Percentiles rank a stretch among this genome's conserved stretches.
These are phyloP conservation scores for Scarus forsteni DNA, from an alignment of 2,797 vertebrate species.

Conservation along the genomic window DNA sequence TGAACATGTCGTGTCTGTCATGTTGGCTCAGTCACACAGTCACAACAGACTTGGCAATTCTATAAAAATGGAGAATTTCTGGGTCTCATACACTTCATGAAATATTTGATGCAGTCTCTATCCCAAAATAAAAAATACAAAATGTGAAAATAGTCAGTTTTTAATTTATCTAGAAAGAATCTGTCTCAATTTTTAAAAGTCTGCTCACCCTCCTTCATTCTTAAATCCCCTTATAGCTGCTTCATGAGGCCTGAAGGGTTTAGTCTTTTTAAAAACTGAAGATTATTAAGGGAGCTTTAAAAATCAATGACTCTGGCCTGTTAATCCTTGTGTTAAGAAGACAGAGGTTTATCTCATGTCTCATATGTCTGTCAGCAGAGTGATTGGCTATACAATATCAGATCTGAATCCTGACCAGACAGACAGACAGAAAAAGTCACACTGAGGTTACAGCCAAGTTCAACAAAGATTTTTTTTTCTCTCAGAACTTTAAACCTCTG, in stretches of 20 bases:
- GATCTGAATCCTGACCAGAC: slow-evolving; percentile 1
- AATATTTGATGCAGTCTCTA: no score
- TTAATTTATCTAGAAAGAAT: no score
- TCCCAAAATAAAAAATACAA: no score
- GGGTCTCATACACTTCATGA: no score
- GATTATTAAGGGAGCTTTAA: slow-evolving; percentile 8
- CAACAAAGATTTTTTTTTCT: not conserved
- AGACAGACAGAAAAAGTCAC: slow-evolving; percentile 20
- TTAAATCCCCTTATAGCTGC: not conserved
- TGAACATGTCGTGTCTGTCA: no score
- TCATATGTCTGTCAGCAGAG: not conserved
- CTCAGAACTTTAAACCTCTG: slow-evolving; percentile 13
- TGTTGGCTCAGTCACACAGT: no score
- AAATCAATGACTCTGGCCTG: slow-evolving; percentile 22
- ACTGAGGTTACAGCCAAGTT: slow-evolving; percentile 2
- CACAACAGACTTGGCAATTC: no score
- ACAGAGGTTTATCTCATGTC: slow-evolving; percentile 1
- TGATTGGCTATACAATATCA: slow-evolving; percentile 20
- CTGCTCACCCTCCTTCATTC: no score
- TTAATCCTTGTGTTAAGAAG: slow-evolving; percentile 13
- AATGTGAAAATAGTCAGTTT: no score
- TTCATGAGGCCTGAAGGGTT: not conserved
- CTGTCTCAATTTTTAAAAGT: no score
- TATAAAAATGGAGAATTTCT: no score
- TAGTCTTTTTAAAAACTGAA: slow-evolving; percentile 13